Conservation (phyloP, 2,113 vertebrate genomes). For the Dipodomys merriami region DNA sequence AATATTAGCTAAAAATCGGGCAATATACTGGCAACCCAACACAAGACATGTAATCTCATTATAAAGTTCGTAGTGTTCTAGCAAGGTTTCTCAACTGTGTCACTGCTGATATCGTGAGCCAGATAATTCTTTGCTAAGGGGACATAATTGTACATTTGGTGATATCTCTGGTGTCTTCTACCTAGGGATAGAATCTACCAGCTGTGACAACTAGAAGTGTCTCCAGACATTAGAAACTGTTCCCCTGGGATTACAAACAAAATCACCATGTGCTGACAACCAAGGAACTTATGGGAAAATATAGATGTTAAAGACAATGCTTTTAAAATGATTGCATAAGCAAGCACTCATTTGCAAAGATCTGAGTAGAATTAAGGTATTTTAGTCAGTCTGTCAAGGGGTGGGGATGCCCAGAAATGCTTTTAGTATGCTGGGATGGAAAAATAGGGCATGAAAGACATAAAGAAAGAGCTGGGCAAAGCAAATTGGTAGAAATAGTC, state of each 20-base stretch:
- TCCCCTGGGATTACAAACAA: neutral
- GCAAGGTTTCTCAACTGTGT: neutral
- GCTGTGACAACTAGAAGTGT: neutral
- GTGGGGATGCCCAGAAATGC: neutral
- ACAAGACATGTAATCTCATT: neutral
- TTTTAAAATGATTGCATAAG: neutral
- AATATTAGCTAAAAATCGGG: neutral
- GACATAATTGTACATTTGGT: fast-evolving
- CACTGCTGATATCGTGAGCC: neutral
- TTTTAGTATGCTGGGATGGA: neutral
- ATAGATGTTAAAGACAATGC: neutral
- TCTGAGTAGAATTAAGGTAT: neutral
- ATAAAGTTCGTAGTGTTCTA: neutral
- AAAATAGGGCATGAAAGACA: neutral
- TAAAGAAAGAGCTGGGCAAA: neutral
- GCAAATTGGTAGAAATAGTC: neutral
- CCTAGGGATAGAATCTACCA: neutral
- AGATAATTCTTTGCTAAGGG: neutral
- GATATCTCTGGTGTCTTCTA: neutral
- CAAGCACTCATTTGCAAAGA: neutral
- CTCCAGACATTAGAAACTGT: neutral
- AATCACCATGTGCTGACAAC: neutral
- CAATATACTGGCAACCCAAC: too few relatives aligned
- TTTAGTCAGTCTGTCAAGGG: fast-evolving
- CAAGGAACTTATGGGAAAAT: neutral